A percentile compares a stretch with the other conserved stretches of the same genome.
These are phyloP conservation scores for Acanthosepion lycidas DNA, from an alignment of 2,888 invertebrate genomes.

Conservation along the genomic window DNA sequence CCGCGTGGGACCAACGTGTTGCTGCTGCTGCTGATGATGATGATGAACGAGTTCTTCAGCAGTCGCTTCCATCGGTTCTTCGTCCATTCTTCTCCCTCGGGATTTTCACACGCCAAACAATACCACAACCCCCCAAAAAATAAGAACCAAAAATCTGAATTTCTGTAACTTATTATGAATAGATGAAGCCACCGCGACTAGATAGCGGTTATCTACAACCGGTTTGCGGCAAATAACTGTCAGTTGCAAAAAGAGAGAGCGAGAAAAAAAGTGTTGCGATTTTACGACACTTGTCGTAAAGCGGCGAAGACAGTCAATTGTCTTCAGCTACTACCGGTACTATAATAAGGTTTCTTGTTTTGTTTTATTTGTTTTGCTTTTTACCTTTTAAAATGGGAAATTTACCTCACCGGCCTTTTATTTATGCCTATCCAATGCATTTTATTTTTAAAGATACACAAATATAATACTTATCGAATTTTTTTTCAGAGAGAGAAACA, in stretches of 20 bases:
- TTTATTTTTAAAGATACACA: too few species aligned
- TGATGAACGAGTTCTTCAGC: background rate
- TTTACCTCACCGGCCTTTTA: too few species aligned
- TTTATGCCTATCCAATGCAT: too few species aligned
- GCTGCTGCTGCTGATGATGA: background rate
- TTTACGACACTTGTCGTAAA: slow-evolving; percentile 41
- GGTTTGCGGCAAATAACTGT: slow-evolving; percentile 45
- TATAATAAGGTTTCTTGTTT: too few species aligned
- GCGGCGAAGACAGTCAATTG: too few species aligned
- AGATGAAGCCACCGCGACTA: background rate
- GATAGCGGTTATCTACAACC: background rate
- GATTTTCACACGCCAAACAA: background rate
- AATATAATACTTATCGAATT: too few species aligned
- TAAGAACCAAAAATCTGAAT: background rate
- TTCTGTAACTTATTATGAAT: background rate
- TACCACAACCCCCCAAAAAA: background rate
- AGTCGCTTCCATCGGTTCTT: slow-evolving; percentile 43
- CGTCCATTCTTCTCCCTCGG: slow-evolving; percentile 17
- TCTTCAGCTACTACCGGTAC: too few species aligned
- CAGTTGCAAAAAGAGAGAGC: background rate
- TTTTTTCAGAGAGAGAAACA: too few species aligned
- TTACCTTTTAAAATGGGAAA: too few species aligned
- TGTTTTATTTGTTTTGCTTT: too few species aligned
- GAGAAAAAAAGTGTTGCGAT: background rate
- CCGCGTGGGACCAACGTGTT: slow-evolving; percentile 33